Evolutionary conservation across 2,113 vertebrate species (phyloP).

Genomic region (Halichoeres trimaculatus): DNA sequence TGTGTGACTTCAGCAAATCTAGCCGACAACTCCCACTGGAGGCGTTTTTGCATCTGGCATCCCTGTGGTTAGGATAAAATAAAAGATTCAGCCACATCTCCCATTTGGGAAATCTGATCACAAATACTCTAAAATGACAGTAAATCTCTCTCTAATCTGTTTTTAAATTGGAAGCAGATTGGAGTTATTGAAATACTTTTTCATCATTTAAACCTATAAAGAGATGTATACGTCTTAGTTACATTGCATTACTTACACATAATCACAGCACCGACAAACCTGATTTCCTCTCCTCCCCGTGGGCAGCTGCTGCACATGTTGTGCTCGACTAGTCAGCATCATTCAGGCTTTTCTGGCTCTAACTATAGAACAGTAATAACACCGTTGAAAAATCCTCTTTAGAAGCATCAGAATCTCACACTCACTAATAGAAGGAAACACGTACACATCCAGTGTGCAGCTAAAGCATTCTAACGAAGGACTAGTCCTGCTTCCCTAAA

Average conservation of each 20-base stretch:
- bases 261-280: background rate
- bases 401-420: background rate
- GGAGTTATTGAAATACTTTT: slow-evolving; percentile 18
- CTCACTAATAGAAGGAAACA: background rate
- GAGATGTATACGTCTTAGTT: slow-evolving; percentile 15
- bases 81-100: slow-evolving; percentile 38
- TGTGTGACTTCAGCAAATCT: slow-evolving; percentile 18
- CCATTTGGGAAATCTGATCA: slow-evolving; percentile 25
- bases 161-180: slow-evolving; percentile 15
- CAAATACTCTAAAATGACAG: slow-evolving; percentile 29
- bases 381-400: background rate
- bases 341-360: background rate
- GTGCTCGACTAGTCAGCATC: background rate
- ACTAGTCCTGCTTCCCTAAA: too few relatives aligned
- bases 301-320: background rate
- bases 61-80: slow-evolving; percentile 8
- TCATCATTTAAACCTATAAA: slow-evolving; percentile 18
- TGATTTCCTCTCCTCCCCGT: background rate
- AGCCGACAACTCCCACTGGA: slow-evolving; percentile 4
- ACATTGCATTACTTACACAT: background rate
- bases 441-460: background rate
- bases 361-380: background rate
- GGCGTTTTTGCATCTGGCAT: slow-evolving; percentile 7
- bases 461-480: background rate
- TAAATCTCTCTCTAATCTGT: slow-evolving; percentile 16